Conservation (phyloP, 2,797 vertebrate genomes). For the Trachurus trachurus region DNA sequence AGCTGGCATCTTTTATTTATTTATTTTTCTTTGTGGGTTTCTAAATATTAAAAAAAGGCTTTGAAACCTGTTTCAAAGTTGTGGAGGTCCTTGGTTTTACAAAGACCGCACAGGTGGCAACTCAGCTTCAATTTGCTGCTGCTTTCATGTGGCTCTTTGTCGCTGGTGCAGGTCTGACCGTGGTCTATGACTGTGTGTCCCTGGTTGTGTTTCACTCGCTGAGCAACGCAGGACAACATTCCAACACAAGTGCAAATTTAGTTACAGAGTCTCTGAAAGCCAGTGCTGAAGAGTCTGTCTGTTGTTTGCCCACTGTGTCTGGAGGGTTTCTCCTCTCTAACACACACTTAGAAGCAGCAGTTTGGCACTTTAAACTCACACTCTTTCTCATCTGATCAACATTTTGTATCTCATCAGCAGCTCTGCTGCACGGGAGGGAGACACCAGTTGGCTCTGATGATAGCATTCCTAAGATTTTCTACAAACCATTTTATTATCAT, state of each 20-base stretch:
- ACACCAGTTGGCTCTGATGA: neutral
- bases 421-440: conserved; percentile 2
- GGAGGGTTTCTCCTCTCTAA: neutral
- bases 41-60: neutral
- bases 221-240: neutral
- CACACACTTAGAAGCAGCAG: conserved; percentile 3
- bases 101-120: neutral
- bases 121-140: neutral
- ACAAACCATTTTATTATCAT: neutral
- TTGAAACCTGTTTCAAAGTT: neutral
- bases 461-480: neutral
- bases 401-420: conserved; percentile 16
- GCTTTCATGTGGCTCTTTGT: neutral
- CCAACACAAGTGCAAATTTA: neutral
- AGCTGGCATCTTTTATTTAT: too few relatives aligned
- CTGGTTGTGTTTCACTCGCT: neutral
- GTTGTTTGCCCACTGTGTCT: conserved; percentile 15
- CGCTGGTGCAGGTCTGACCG: neutral
- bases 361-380: neutral
- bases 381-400: conserved; percentile 16
- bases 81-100: neutral
- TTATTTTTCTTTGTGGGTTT: too few relatives aligned
- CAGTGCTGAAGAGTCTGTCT: neutral
- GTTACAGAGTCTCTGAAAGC: neutral
- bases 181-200: neutral